Base-by-base conservation (phyloP, 1,140 invertebrate species). In the Drosophila leontia region DNA sequence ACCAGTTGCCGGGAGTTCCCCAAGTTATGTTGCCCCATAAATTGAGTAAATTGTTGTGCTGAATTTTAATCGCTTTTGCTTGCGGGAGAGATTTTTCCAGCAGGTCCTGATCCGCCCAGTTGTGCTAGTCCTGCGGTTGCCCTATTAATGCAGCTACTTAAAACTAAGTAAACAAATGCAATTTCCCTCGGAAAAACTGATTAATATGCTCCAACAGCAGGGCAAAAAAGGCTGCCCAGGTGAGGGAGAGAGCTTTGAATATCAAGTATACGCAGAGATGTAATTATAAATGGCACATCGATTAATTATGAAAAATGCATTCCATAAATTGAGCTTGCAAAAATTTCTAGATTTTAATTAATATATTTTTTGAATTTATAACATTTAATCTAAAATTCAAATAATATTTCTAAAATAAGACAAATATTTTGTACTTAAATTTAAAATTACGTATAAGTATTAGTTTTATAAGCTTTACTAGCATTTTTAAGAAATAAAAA, bases 1-100 rank as follows among this genome's bases (percentile, higher is more conserved):
- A 32, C 51, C 51, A 19, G 50, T 48, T 48, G 13, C 48, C 8
- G 0, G 0, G 12, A 35, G 17, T 37, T 35, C 13, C 34, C 51
- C 4, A 79, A 81, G 81, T 84, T 90, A 90, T 88, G 85, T 79
- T 75, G 62, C 69, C 76, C 75, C 81, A 84, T 90, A 88, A 90
- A 88, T 78, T 81, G 78, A 71, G 80, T 81, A 88, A 84, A 90
- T 84, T 90, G 80, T 81, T 90, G 74, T 75, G 70, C 74, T 88
- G 85, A 78, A 78, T 80, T 88, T 84, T 84, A 90, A 90, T 84
- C 84, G 84, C 53, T 81, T 65, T 68, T 42, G 34, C 60, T 39
- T 60, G 78, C 56, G 80, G 26, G 26, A 7, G 26, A 29, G 26
- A 29, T 29, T 29, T 29, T 29, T 29, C 26, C 26, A 6, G 26